These are phyloP conservation scores for Bujurquina vittata DNA, from an alignment of 2,113 vertebrate genomes.

Conservation along the genomic window DNA sequence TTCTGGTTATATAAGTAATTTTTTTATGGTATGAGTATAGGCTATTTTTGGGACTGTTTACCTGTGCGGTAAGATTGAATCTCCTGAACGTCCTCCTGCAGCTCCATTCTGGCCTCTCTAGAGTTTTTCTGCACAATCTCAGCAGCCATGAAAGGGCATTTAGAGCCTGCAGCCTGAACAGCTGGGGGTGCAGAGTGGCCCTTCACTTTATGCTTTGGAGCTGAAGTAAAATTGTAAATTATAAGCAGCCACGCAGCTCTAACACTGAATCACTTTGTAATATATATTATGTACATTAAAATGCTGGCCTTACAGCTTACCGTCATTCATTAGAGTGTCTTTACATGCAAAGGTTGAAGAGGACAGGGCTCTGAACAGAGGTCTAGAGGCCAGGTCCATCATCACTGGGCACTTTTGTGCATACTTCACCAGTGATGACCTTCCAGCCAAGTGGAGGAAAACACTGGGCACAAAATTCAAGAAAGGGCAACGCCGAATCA, in stretches of 20 bases:
- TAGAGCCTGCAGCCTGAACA: constrained; percentile 78
- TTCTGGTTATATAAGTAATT: neutral
- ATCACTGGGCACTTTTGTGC: constrained; percentile 90
- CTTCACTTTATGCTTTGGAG: constrained; percentile 28
- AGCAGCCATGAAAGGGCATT: constrained; percentile 90
- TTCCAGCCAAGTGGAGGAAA: constrained; percentile 88
- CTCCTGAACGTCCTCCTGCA: constrained; percentile 90
- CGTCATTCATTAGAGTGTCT: constrained; percentile 69
- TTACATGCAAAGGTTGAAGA: constrained; percentile 78
- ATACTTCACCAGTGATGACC: constrained; percentile 83
- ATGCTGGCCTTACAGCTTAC: constrained; percentile 69
- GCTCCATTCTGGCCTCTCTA: constrained; percentile 85
- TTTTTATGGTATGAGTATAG: neutral
- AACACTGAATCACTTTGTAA: neutral
- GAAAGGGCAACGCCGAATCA: constrained; percentile 89
- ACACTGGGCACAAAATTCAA: constrained; percentile 84
- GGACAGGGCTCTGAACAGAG: constrained; percentile 76
- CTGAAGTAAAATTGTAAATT: neutral
- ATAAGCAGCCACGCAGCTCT: neutral
- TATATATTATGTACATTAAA: neutral
- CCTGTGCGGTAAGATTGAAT: constrained; percentile 81
- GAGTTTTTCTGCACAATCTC: constrained; percentile 87
- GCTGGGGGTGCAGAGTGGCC: constrained; percentile 63
- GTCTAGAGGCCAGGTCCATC: constrained; percentile 84
- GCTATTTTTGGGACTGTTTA: constrained; percentile 29